These are phyloP conservation scores for Anomalospiza imberbis DNA, from an alignment of 2,797 vertebrate species.

Conservation along the genomic window DNA sequence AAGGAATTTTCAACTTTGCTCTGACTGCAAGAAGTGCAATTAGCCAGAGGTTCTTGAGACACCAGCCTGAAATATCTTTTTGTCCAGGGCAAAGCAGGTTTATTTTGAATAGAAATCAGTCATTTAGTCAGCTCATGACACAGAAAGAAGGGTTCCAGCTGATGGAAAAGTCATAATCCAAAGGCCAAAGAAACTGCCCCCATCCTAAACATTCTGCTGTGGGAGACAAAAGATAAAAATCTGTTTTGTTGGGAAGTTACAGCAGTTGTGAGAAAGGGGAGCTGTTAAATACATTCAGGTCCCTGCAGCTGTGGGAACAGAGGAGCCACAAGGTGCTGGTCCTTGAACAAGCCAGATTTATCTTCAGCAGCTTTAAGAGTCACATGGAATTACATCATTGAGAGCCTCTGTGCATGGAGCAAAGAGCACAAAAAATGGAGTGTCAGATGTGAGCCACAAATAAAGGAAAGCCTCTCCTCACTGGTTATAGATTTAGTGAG, in stretches of 20 bases:
- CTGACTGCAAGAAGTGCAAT: not conserved
- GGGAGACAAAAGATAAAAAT: not conserved
- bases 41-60: not conserved
- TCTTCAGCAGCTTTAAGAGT: not conserved
- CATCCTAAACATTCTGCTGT: not conserved
- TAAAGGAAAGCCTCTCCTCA: not conserved
- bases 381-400: accelerated
- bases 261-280: not conserved
- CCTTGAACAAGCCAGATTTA: not conserved
- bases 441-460: not conserved
- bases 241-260: not conserved
- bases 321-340: not conserved
- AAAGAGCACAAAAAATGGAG: not conserved
- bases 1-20: not conserved
- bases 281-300: not conserved
- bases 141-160: not conserved
- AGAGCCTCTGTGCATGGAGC: not conserved
- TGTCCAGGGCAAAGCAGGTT: not conserved
- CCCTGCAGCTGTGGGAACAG: not conserved
- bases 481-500: not conserved
- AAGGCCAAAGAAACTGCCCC: not conserved
- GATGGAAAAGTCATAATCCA: not conserved
- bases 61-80: not conserved
- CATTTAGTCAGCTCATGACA: not conserved
- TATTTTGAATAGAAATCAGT: not conserved